Base-by-base conservation (phyloP, 2,888 invertebrate species). In the Agrochola lychnidis region DNA sequence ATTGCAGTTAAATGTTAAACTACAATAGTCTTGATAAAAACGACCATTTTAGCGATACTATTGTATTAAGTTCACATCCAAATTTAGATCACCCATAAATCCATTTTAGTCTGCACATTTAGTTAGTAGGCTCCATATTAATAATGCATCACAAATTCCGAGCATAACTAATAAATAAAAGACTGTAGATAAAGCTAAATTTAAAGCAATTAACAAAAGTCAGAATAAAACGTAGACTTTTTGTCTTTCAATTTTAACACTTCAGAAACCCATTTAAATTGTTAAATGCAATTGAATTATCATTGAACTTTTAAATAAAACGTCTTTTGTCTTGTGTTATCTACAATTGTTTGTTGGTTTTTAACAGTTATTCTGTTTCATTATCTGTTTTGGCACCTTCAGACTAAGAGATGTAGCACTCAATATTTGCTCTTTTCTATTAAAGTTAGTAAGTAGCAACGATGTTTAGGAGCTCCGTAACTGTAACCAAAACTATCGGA, bases 251-350 rank as follows among this genome's bases (percentile, higher is more conserved):
- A 76, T 74, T 86, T 78, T 66, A 83, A 86, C 86, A 86, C 83
- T 85, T 83, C 48, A 25, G 30, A 70, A 51, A n/a, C 3, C 71
- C 66, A 83, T 83, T 83, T 76, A 74, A 74, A 83, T 85, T 83
- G 84, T 81, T 81, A 72, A 86, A 57, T 69, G 73, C 73, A 74
- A 75, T 86, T 81, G 53, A 78, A 83, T 85, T 81, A 81, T 75
- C 86, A 83, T 79, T 86, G 86, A 85, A 83, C 81, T 84, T 85
- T 76, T 22, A 73, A 71, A 71, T 69, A 70, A 64, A 74, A 70
- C 66, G 53, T 42, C 70, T 80, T 80, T 85, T 75, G 72, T 74
- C 45, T 79, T 73, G 59, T 69, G 59, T 82, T 76, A 69, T 76
- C 62, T n/a, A 12, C 53, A 14, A 69, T 66, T 25, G 22, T 57